These are phyloP conservation scores for Frieseomelitta varia DNA, from an alignment of 1,140 invertebrate genomes.

Conservation along the genomic window DNA sequence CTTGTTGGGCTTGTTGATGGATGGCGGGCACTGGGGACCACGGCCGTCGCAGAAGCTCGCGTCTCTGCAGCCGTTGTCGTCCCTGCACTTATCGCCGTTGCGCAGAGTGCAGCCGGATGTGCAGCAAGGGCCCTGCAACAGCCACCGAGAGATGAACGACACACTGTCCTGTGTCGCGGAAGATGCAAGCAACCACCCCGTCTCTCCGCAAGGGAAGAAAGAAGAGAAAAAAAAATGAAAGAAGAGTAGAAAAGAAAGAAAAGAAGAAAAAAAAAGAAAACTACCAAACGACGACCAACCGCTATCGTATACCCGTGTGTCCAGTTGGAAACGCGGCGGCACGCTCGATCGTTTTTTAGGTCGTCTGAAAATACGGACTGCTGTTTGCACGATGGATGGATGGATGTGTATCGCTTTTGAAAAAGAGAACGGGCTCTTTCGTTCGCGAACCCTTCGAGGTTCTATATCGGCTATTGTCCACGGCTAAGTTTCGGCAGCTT, in stretches of 20 bases:
- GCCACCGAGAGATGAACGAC: background rate
- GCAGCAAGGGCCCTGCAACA: conserved; percentile 95
- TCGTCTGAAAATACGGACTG: conserved; percentile 1
- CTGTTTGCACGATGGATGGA: background rate
- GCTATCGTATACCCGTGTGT: background rate
- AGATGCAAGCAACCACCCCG: background rate
- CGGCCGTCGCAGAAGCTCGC: conserved; percentile 94
- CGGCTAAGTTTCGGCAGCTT: background rate
- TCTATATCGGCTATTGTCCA: background rate
- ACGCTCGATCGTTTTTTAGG: background rate
- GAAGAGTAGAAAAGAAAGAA: no score
- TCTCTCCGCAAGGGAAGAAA: no score
- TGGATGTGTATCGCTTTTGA: no score
- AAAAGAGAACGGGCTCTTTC: background rate
- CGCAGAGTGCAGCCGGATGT: conserved; percentile 93
- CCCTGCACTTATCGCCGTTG: conserved; percentile 92
- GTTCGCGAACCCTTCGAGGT: background rate
- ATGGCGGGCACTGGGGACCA: conserved; percentile 92
- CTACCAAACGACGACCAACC: background rate
- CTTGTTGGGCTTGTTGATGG: conserved; percentile 95
- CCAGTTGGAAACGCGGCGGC: background rate
- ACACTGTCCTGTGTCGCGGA: background rate
- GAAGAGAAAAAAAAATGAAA: background rate
- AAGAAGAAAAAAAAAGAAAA: background rate
- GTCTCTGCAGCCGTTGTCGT: conserved; percentile 95